These are phyloP conservation scores for Cylindroiulus punctatus DNA, from an alignment of 2,888 invertebrate genomes.

Conservation along the genomic window DNA sequence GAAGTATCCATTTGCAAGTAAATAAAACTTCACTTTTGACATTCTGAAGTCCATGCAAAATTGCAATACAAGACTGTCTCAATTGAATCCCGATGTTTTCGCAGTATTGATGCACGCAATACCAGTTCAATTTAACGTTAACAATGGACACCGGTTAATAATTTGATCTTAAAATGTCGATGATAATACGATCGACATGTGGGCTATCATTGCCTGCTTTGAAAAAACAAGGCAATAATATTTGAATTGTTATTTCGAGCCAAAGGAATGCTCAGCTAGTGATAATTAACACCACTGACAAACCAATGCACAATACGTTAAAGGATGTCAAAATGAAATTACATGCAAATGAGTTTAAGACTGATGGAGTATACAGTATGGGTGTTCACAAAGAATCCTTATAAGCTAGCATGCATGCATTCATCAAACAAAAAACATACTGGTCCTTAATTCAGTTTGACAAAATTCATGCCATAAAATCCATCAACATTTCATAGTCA, in stretches of 20 bases:
- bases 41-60: neutral
- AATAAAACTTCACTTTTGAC: neutral
- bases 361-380: too few species aligned
- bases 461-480: too few species aligned
- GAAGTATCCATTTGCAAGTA: neutral
- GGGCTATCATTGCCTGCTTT: neutral
- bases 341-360: too few species aligned
- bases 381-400: too few species aligned
- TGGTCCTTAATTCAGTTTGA: too few species aligned
- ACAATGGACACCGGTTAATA: neutral
- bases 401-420: too few species aligned
- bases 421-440: neutral
- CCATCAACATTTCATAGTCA: too few species aligned
- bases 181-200: neutral
- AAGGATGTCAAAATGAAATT: neutral
- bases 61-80: neutral
- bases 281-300: neutral
- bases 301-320: neutral
- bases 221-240: neutral
- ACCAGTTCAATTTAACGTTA: neutral
- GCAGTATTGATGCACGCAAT: neutral
- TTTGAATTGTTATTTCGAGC: neutral
- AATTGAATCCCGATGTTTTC: neutral
- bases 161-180: neutral
- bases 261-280: neutral